Evolutionary conservation across 2,888 invertebrate species (phyloP).

Genomic region (Platycheirus albimanus): DNA sequence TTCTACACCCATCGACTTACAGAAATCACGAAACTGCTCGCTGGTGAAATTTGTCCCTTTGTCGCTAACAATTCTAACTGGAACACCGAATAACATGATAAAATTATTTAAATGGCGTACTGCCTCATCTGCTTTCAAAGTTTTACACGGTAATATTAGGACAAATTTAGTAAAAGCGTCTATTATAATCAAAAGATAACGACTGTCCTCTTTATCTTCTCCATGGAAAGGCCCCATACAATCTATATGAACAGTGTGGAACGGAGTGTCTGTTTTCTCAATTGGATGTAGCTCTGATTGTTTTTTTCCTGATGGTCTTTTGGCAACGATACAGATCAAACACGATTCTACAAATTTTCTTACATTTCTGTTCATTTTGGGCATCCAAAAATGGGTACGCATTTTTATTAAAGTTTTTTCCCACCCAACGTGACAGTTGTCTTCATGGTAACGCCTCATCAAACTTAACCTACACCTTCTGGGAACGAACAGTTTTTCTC

Average conservation of each 20-base stretch:
- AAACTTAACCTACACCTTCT: not conserved
- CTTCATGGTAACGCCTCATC: not conserved
- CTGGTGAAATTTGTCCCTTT: constrained; percentile 31
- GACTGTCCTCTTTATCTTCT: too few species aligned
- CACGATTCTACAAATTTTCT: too few species aligned
- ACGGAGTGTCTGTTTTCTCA: not conserved
- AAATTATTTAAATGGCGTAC: not conserved
- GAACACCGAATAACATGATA: not conserved
- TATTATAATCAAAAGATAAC: not conserved
- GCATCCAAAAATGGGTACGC: not conserved
- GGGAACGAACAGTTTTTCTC: not conserved
- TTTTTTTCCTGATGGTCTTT: not conserved
- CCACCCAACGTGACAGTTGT: not conserved
- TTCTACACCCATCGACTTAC: not conserved
- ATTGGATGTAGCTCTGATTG: not conserved
- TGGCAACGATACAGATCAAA: not conserved
- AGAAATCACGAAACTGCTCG: not conserved
- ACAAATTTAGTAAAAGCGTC: not conserved
- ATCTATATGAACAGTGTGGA: not conserved
- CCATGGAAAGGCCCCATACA: not conserved
- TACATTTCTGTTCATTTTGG: not conserved
- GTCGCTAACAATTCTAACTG: not conserved
- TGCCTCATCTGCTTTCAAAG: not conserved
- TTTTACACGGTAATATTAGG: constrained; percentile 35
- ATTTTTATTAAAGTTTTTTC: not conserved